Base-by-base conservation (phyloP, 1,140 invertebrate species). In the Pachyrhynchus sulphureomaculatus region DNA sequence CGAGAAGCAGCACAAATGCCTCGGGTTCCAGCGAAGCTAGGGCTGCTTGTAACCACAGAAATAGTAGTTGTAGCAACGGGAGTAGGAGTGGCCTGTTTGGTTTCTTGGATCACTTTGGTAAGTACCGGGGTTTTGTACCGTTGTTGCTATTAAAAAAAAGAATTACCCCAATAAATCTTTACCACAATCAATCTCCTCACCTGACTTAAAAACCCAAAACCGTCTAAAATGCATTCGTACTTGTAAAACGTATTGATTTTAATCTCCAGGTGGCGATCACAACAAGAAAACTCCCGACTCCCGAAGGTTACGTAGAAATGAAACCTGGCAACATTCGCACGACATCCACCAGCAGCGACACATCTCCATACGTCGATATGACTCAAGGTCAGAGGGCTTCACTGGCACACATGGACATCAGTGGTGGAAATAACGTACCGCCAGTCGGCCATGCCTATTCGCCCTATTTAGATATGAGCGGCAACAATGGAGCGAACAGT, bases 231-330 rank as follows among this genome's bases (percentile, higher is more conserved):
- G n/a, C n/a, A n/a, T n/a, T n/a, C n/a, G n/a, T n/a, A n/a, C n/a
- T n/a, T n/a, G n/a, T n/a, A n/a, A n/a, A n/a, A n/a, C n/a, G n/a
- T 23, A 12, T 15, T 9, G 21, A 15, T 29, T 33, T 13, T 17
- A 13, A 26, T 33, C 23, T 18, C n/a, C 13, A 26, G 21, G 12
- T 37, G 57, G 49, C 0, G 26, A 23, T 26, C 33, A 61, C 33
- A 45, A 57, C 74, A 59, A 60, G 24, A 57, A 51, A 76, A 72
- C 42, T 10, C 42, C 75, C 77, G 13, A 51, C 45, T 5, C 51
- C 55, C 0, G 57, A 73, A 26, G 82, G 81, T 65, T 84, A 84
- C 67, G 78, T 83, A 20, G 81, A 83, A 64, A 83, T 83, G 82
- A 83, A 79, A 54, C 79, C 77, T 47, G 64, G 62, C 9, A 42